phyloP scores from a whole-genome alignment of 92 coral and sea anemone species.

The Pocillopora grandis region DNA sequence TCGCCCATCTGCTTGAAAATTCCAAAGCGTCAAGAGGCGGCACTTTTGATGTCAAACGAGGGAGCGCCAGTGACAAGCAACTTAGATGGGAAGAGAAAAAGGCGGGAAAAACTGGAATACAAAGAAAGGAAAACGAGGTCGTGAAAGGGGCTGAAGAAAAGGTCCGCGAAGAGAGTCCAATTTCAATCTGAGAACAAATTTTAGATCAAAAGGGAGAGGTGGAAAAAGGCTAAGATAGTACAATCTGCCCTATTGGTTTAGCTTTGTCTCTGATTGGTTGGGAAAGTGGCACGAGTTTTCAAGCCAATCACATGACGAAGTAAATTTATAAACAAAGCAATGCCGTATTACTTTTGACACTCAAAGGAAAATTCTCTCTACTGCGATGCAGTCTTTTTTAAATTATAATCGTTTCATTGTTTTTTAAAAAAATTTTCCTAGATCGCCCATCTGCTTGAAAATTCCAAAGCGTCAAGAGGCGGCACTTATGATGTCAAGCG shows the following conservation, averaged over 20 bases:
- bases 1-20: constrained; percentile 90
- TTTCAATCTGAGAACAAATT: not conserved
- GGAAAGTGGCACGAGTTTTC: too few relatives aligned
- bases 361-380: too few relatives aligned
- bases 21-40: constrained; percentile 84
- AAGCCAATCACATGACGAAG: not conserved
- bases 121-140: constrained; percentile 35
- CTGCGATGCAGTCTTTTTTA: not conserved
- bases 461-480: constrained; percentile 76
- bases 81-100: constrained; percentile 83
- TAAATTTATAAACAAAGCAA: not conserved
- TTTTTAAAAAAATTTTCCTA: not conserved
- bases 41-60: constrained; percentile 67
- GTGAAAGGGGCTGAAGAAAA: constrained; percentile 19
- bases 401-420: not conserved
- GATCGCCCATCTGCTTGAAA: constrained; percentile 96
- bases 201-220: constrained; percentile 19
- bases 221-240: constrained; percentile 13
- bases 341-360: too few relatives aligned
- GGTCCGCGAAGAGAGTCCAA: constrained; percentile 12
- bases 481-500: constrained; percentile 76
- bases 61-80: constrained; percentile 85
- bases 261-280: too few relatives aligned
- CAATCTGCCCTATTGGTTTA: too few relatives aligned
- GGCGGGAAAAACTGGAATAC: constrained; percentile 39